phyloP scores from a whole-genome alignment of 2,888 invertebrate species.

The Tipula confusa region DNA sequence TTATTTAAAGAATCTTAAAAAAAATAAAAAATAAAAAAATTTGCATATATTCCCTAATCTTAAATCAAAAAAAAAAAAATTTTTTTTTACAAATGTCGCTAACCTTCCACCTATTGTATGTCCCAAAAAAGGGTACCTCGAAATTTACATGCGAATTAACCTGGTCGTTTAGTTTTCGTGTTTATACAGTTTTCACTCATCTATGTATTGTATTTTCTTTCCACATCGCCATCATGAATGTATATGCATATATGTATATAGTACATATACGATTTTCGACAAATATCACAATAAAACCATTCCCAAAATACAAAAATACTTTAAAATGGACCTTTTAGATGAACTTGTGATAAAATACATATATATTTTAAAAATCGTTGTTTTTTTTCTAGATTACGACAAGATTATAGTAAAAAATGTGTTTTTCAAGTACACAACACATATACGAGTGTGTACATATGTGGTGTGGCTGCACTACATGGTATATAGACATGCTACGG shows the following conservation, averaged over 20 bases:
- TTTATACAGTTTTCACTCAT: background rate
- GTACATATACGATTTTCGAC: background rate
- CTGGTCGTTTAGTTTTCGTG: background rate
- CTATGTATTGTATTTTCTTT: background rate
- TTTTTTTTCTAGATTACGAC: conserved; percentile 26
- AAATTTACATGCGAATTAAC: background rate
- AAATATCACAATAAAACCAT: conserved; percentile 20
- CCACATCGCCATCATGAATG: background rate
- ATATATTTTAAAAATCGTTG: conserved; percentile 15
- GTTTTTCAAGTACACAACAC: conserved; percentile 21
- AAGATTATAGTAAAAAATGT: conserved; percentile 25
- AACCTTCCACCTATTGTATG: background rate
- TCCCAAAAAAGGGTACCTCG: background rate
- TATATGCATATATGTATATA: too few species aligned
- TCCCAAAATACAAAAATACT: conserved; percentile 27
- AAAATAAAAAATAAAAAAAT: background rate
- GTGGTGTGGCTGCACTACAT: background rate
- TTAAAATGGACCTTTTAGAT: conserved; percentile 30
- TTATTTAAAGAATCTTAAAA: background rate
- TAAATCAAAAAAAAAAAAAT: background rate
- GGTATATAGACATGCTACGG: background rate
- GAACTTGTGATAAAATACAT: conserved; percentile 29
- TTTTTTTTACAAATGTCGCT: background rate
- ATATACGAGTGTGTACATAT: background rate
- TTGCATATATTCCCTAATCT: background rate